Evolutionary conservation across 2,113 vertebrate genomes (phyloP), one percentile per base, ranked within the genome.

Genomic region (Proterorhinus semilunaris): DNA sequence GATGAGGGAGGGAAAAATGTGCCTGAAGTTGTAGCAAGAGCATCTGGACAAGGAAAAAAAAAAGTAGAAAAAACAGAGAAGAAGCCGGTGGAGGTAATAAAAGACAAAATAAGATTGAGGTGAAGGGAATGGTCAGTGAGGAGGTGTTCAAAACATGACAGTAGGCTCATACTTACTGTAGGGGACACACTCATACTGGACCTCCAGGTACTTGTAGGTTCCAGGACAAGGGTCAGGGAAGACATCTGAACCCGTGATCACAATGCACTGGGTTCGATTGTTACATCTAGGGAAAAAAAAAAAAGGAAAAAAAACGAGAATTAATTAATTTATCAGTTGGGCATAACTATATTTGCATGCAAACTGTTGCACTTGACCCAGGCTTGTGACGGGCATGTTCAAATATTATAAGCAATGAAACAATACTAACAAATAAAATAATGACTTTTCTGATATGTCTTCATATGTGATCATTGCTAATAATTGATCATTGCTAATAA

Each of bases 121-220:
- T 49, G 64, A 15, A 21, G n/a, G 68, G 12, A 21, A 45, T 45
- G 0, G 43, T 7, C 1, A 27, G 11, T 10, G 52, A 11, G 52
- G 53, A 53, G 64, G 21, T 52, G 43, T 71, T 72, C 64, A 82
- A 79, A 69, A 78, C 55, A 73, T 78, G 83, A 84, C 77, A 75
- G 54, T 86, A 70, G 87, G 86, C 51, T 87, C 81, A 88, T 94
- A 99, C 98, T 99, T 97, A 99, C 98, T 99, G 91, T 99, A 99
- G 92, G 97, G 98, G 80, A 99, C 98, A 94, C 98, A 99, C 92
- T 99, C 98, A 95, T 99, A 99, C 82, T 99, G 98, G 94, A 99
- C 96, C 94, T 99, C 97, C 92, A 99, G 95, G 75, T 99, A 99
- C 87, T 99, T 99, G 92, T 99, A 99, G 65, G 98, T 98, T 85